Evolutionary conservation across 2,113 vertebrate genomes (phyloP).

Genomic region (Tetraodon nigroviridis): DNA sequence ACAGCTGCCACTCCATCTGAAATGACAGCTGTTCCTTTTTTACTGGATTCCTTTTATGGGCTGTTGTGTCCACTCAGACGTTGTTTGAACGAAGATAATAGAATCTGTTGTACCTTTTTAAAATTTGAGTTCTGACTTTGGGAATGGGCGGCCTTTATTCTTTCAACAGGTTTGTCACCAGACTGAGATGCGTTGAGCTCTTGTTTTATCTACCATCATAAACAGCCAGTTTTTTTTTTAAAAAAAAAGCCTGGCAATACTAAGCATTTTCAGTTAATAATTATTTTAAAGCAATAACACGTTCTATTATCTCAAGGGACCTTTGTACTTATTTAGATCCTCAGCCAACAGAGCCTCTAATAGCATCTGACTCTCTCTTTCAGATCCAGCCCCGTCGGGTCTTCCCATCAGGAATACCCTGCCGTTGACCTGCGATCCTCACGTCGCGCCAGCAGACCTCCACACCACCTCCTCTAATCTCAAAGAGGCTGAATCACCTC

Average conservation of each 20-base stretch:
- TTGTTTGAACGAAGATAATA: too few relatives aligned
- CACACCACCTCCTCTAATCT: constrained; percentile 8
- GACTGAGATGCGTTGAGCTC: too few relatives aligned
- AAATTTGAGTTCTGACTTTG: too few relatives aligned
- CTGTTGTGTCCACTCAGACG: too few relatives aligned
- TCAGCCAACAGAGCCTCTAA: constrained; percentile 10
- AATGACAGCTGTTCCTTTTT: too few relatives aligned
- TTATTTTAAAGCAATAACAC: constrained; percentile 18
- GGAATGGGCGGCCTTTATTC: too few relatives aligned
- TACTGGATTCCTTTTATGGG: too few relatives aligned
- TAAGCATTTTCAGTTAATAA: too few relatives aligned
- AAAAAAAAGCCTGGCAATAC: neutral
- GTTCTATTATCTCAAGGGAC: constrained; percentile 21
- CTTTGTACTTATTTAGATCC: constrained; percentile 44
- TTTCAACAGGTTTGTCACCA: too few relatives aligned
- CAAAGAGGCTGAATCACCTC: constrained; percentile 27
- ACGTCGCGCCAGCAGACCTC: constrained; percentile 5
- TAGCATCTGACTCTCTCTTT: constrained; percentile 29
- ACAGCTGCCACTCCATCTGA: neutral
- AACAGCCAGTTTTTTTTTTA: constrained; percentile 36
- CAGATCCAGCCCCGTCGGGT: constrained; percentile 41
- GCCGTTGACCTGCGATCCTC: neutral
- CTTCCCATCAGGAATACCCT: constrained; percentile 21
- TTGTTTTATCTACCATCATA: neutral
- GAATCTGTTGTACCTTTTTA: too few relatives aligned